Percentiles rank a stretch among this genome's conserved stretches.
Conservation (phyloP, 2,888 invertebrate genomes). For the Cantharis rufa region DNA sequence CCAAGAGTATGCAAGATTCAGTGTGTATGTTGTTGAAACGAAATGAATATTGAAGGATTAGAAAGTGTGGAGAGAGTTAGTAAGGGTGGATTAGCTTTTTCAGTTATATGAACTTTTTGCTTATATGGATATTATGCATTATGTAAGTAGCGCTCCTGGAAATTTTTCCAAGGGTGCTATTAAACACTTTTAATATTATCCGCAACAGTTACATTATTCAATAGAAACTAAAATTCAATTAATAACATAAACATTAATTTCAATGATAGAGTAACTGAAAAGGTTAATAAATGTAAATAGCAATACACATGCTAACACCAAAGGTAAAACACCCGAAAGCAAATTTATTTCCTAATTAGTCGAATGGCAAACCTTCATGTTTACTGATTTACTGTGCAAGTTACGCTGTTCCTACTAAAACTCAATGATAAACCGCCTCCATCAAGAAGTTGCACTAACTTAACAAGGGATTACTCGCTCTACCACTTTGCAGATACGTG, state of each 20-base stretch:
- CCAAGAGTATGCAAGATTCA: too few species aligned
- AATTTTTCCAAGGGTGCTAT: too few species aligned
- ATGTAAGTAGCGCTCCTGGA: too few species aligned
- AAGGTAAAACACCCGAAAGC: conserved; percentile 33
- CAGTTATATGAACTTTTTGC: too few species aligned
- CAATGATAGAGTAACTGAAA: background rate
- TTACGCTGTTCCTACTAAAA: conserved; percentile 3
- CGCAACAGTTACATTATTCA: too few species aligned
- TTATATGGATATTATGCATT: too few species aligned
- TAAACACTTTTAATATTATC: too few species aligned
- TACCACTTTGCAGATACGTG: conserved; percentile 10
- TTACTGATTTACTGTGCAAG: conserved; percentile 10
- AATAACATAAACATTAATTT: background rate
- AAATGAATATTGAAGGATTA: too few species aligned
- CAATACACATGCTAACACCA: conserved; percentile 19
- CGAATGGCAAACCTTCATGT: conserved; percentile 5
- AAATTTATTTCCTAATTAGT: conserved; percentile 37
- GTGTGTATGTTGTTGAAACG: too few species aligned
- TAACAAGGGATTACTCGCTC: conserved; percentile 10
- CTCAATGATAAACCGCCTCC: conserved; percentile 6
- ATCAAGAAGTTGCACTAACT: conserved; percentile 10
- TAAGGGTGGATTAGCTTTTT: too few species aligned
- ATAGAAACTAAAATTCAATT: too few species aligned
- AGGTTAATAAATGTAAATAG: conserved; percentile 3
- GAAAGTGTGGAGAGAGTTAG: too few species aligned